Evolutionary conservation across 1,140 invertebrate genomes (phyloP).

Genomic region (Drosophila takahashii): DNA sequence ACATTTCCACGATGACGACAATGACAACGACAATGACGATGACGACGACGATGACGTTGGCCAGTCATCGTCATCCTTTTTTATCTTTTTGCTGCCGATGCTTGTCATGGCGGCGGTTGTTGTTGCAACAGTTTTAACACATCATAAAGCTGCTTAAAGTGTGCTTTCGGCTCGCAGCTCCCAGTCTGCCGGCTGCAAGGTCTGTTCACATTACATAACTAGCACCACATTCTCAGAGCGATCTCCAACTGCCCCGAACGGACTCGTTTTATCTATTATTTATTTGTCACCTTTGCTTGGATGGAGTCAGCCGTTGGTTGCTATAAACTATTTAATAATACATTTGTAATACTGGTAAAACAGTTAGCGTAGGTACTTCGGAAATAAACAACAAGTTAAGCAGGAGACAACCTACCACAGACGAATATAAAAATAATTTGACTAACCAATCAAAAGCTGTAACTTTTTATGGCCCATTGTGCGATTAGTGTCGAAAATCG

Average conservation of each 20-base stretch:
- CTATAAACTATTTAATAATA: neutral
- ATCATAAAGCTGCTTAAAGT: conserved; percentile 70
- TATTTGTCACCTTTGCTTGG: conserved; percentile 14
- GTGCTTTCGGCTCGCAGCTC: conserved; percentile 21
- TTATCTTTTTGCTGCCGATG: conserved; percentile 20
- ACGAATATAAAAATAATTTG: neutral
- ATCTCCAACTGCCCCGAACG: neutral
- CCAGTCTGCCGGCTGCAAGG: conserved; percentile 7
- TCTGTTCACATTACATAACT: conserved; percentile 54
- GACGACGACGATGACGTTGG: conserved; percentile 52
- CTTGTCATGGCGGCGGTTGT: conserved; percentile 47
- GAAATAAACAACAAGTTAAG: neutral
- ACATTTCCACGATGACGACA: conserved; percentile 55
- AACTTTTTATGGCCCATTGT: neutral
- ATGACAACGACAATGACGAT: conserved; percentile 59
- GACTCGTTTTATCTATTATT: conserved; percentile 33
- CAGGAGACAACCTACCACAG: conserved; percentile 1
- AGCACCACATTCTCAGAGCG: conserved; percentile 23
- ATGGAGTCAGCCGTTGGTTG: neutral
- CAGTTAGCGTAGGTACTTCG: no score
- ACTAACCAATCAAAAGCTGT: neutral
- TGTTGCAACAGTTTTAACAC: conserved; percentile 68
- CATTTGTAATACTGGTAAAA: neutral
- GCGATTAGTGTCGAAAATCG: neutral
- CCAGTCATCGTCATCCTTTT: conserved; percentile 60